Base-by-base conservation (phyloP, 2,888 invertebrate species). In the Apamea monoglypha region DNA sequence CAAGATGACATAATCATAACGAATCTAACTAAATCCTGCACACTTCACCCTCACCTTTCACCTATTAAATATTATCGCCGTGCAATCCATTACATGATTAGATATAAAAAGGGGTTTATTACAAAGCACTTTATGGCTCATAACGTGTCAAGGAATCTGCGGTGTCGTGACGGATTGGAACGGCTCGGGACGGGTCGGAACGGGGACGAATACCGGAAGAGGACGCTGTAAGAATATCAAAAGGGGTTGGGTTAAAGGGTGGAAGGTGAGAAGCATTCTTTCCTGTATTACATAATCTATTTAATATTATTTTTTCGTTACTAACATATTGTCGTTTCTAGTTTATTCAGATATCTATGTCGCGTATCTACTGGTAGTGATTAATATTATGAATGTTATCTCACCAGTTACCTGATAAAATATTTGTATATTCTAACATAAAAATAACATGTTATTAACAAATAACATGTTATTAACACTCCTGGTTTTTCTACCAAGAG, bases 41-140 rank as follows among this genome's bases (percentile, higher is more conserved):
- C 25, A 40, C n/a, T 56, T 40, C 40, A 12, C 40, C 63, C 67
- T 78, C 47, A 79, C 80, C 84, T 79, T 72, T 44, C n/a, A 63
- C 72, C 72, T 70, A 59, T 53, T 67, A 73, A 85, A 76, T 50
- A 74, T 79, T 29, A 87, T 87, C 50, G 74, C n/a, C 68, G 18
- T 66, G 40, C 85, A 87, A 87, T 87, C 75, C 85, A 85, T 85
- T 76, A 87, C 85, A 67, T 73, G 80, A 87, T 85, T 76, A 74
- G 50, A 84, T 85, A 80, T 87, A 85, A 87, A 87, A 87, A 84
- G 75, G 87, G 87, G 87, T 85, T 84, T 85, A 85, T 85, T 84
- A 80, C 87, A 74, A 68, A 80, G 84, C 87, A 74, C 66, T 87
- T 87, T 87, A 85, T 87, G 63, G 67, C 44, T 76, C 80, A 87